Percentiles rank a stretch among this genome's conserved stretches.
Conservation (phyloP, 92 coral and sea anemone species). For the Umimayanthus kanabou region DNA sequence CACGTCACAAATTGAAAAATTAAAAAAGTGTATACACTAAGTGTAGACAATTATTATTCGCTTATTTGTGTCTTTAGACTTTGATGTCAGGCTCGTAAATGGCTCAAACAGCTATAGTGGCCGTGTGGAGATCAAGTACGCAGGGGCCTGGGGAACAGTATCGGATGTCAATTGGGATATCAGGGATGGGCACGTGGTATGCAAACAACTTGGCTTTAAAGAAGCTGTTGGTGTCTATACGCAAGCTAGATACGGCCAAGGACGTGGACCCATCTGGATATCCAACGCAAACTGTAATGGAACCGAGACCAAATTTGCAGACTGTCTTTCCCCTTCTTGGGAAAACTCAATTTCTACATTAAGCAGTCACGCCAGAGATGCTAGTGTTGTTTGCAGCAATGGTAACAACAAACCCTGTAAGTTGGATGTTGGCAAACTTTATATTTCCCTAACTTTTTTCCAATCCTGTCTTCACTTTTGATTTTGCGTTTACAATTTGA, state of each 20-base stretch:
- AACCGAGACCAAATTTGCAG: slow-evolving; percentile 6
- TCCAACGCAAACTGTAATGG: slow-evolving; percentile 3
- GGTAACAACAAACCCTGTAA: slow-evolving; percentile 22
- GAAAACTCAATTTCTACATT: background rate
- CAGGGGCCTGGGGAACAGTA: slow-evolving; percentile 25
- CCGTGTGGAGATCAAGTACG: slow-evolving; percentile 23
- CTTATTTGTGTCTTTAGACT: background rate
- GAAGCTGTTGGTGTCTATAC: slow-evolving; percentile 18
- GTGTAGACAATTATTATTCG: too few relatives aligned
- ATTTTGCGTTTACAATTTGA: too few relatives aligned
- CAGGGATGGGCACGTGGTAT: slow-evolving; percentile 29
- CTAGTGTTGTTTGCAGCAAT: slow-evolving; percentile 2
- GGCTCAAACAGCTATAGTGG: background rate
- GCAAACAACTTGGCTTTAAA: slow-evolving; percentile 27
- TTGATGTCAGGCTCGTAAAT: background rate
- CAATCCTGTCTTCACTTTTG: too few relatives aligned
- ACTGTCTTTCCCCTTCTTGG: slow-evolving; percentile 27
- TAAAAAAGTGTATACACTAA: too few relatives aligned
- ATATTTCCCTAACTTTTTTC: background rate
- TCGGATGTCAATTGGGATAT: slow-evolving; percentile 3
- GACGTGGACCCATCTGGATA: slow-evolving; percentile 17
- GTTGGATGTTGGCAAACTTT: background rate
- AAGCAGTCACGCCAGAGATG: background rate
- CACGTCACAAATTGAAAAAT: too few relatives aligned
- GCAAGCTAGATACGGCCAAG: background rate